A percentile compares a stretch with the other conserved stretches of the same genome.
Conservation (phyloP, 2,888 invertebrate species). For the Ophraella communa region DNA sequence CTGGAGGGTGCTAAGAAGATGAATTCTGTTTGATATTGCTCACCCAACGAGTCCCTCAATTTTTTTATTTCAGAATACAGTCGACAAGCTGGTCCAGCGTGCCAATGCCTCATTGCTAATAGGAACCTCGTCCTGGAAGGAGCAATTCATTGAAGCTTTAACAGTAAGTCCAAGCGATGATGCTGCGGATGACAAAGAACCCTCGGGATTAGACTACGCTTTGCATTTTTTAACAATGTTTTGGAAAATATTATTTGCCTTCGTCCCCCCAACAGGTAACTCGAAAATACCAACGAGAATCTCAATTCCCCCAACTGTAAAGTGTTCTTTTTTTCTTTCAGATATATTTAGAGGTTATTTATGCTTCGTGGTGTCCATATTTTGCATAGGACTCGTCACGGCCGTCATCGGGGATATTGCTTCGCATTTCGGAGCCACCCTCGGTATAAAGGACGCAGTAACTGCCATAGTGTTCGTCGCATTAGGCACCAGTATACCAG, state of each 20-base stretch:
- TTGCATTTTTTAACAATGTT: constrained; percentile 96
- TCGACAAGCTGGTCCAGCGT: constrained; percentile 96
- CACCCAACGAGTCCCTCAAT: not conserved
- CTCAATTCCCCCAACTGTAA: not conserved
- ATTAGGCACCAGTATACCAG: constrained; percentile 97
- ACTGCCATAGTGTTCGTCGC: constrained; percentile 98
- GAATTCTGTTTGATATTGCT: too few relatives aligned
- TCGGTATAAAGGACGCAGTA: constrained; percentile 95
- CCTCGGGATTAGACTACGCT: constrained; percentile 90
- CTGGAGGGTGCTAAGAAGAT: too few relatives aligned
- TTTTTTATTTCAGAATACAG: constrained; percentile 76
- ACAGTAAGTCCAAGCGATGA: constrained; percentile 88
- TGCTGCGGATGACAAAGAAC: constrained; percentile 69
- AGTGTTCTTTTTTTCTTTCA: constrained; percentile 55
- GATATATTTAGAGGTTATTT: constrained; percentile 94
- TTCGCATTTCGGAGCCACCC: constrained; percentile 95
- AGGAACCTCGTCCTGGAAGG: constrained; percentile 98
- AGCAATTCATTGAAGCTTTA: constrained; percentile 96
- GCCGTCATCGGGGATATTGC: constrained; percentile 97
- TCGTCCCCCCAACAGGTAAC: constrained; percentile 96
- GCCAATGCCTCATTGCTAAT: constrained; percentile 94
- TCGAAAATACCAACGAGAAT: constrained; percentile 10
- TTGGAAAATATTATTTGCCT: constrained; percentile 98
- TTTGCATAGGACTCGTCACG: constrained; percentile 92
- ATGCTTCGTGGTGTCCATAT: constrained; percentile 91